phyloP scores from a whole-genome alignment of 2,888 invertebrate species.

The Nemoura dubitans region DNA sequence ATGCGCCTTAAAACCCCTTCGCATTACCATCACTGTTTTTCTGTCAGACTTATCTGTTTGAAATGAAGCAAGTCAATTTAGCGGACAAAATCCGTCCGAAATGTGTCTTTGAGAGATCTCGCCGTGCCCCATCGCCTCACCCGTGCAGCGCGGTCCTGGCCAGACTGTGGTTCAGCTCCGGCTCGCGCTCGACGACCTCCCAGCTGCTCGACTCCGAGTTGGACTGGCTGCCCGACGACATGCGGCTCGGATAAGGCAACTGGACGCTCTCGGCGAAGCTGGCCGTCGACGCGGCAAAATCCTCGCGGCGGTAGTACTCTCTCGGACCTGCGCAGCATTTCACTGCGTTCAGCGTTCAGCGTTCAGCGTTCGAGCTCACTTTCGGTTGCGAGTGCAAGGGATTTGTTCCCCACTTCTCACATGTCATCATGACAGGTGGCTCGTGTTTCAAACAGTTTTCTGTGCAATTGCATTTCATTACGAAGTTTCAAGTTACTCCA shows the following conservation, averaged over 20 bases:
- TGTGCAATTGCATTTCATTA: no score
- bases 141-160: neutral
- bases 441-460: no score
- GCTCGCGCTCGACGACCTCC: constrained; percentile 4
- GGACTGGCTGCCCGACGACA: neutral
- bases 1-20: no score
- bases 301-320: constrained; percentile 32
- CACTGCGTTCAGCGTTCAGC: neutral
- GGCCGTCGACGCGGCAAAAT: constrained; percentile 19
- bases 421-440: no score
- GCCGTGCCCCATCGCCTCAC: neutral
- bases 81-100: neutral
- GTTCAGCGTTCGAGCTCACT: no score
- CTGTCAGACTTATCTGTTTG: no score
- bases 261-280: constrained; percentile 29
- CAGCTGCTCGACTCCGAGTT: neutral
- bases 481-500: no score
- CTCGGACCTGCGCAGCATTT: neutral
- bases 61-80: no score
- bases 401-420: no score
- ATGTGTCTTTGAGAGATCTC: neutral
- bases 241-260: neutral
- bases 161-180: neutral
- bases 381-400: no score
- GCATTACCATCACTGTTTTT: no score